Percentiles rank a stretch among this genome's conserved stretches.
Conservation (phyloP, 2,888 invertebrate genomes). For the Apamea epomidion region DNA sequence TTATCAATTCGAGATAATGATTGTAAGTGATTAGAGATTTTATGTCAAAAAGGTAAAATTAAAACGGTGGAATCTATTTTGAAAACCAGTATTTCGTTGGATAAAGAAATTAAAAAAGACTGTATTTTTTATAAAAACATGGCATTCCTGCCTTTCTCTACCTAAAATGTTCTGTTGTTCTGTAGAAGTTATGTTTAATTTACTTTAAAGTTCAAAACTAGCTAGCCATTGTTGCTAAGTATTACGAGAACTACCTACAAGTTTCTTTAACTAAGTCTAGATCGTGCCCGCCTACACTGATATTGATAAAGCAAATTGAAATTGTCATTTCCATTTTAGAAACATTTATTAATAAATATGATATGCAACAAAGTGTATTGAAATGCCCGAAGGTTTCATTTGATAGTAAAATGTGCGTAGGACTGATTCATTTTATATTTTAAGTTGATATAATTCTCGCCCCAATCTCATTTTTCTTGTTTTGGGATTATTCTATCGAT, state of each 20-base stretch:
- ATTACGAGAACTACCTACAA: slow-evolving; percentile 17
- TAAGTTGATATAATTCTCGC: too few relatives aligned
- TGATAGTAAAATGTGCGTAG: not conserved
- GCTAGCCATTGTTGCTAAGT: slow-evolving; percentile 2
- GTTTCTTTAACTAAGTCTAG: slow-evolving; percentile 14
- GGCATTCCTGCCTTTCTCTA: not conserved
- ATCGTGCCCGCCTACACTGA: slow-evolving; percentile 39
- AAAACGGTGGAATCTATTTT: too few relatives aligned
- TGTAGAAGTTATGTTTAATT: not conserved
- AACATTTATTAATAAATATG: slow-evolving; percentile 12
- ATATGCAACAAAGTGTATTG: slow-evolving; percentile 10
- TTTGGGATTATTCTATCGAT: too few relatives aligned
- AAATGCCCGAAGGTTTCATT: not conserved
- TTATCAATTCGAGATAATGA: too few relatives aligned
- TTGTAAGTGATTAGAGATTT: too few relatives aligned
- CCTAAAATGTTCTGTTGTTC: too few relatives aligned
- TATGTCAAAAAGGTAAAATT: too few relatives aligned
- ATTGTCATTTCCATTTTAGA: slow-evolving; percentile 39
- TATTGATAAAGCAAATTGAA: slow-evolving; percentile 46
- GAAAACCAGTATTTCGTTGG: too few relatives aligned
- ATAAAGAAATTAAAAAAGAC: too few relatives aligned
- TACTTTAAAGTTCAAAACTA: not conserved
- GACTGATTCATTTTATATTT: too few relatives aligned
- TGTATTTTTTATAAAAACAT: too few relatives aligned
- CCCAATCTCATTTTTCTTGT: not conserved